Evolutionary conservation across 2,797 vertebrate species (phyloP).

Genomic region (Neosilurus mollespiculum): DNA sequence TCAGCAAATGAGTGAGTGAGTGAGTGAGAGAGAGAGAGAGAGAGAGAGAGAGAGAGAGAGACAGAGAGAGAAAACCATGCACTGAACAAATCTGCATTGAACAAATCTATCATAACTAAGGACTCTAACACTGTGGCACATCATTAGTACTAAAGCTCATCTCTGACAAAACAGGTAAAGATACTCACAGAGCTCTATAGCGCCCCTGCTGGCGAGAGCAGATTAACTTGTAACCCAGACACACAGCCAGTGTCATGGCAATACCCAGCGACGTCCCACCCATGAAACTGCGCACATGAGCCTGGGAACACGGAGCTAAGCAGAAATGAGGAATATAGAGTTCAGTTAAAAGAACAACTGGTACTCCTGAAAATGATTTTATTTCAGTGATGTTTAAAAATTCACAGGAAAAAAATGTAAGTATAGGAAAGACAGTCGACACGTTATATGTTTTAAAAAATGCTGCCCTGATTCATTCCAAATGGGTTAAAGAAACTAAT

Average conservation of each 20-base stretch:
- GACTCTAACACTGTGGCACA: too few species aligned
- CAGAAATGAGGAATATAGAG: too few species aligned
- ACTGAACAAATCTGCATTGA: too few species aligned
- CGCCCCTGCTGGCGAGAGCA: constrained; percentile 14
- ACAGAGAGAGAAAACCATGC: too few species aligned
- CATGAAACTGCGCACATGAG: constrained; percentile 33
- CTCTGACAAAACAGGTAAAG: too few species aligned
- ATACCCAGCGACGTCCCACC: constrained; percentile 43
- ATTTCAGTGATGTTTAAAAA: not conserved
- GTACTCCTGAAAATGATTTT: too few species aligned
- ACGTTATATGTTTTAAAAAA: not conserved
- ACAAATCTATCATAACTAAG: too few species aligned
- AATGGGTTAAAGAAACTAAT: not conserved
- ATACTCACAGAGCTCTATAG: constrained; percentile 46
- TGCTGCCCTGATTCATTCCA: not conserved
- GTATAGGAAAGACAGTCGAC: not conserved
- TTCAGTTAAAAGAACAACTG: not conserved
- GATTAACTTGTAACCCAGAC: constrained; percentile 36
- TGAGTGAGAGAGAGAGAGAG: too few species aligned
- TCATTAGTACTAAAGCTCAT: too few species aligned
- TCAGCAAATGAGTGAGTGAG: too few species aligned
- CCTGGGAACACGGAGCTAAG: not conserved
- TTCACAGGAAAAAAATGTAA: not conserved
- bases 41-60: too few species aligned
- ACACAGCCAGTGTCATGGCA: constrained; percentile 3